phyloP scores from a whole-genome alignment of 2,113 vertebrate species.

The Rhegmatorhina hoffmannsi region DNA sequence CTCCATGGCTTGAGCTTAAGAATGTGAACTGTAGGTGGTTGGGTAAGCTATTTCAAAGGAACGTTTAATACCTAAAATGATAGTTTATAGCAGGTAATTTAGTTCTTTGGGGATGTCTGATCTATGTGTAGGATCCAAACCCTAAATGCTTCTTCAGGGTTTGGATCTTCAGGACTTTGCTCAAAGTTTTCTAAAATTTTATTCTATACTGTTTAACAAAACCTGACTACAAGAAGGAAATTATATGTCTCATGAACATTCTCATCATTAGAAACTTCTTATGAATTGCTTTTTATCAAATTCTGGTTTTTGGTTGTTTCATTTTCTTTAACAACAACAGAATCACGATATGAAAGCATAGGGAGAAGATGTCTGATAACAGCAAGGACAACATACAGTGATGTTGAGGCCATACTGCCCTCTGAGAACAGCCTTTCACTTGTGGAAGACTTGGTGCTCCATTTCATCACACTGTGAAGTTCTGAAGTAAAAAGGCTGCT shows the following conservation, averaged over 20 bases:
- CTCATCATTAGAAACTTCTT: not conserved
- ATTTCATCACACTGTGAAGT: accelerated
- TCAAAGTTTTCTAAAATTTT: not conserved
- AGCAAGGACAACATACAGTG: not conserved
- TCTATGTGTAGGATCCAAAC: too few species aligned
- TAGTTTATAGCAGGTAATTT: not conserved
- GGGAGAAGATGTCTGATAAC: not conserved
- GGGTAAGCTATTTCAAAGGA: not conserved
- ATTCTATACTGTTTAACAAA: not conserved
- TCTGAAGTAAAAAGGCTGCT: not conserved
- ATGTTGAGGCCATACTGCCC: not conserved
- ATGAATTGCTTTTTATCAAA: not conserved
- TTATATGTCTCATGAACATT: not conserved
- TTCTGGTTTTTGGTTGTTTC: not conserved
- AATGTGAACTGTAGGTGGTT: not conserved
- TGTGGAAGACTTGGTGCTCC: not conserved
- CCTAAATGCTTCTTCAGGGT: not conserved
- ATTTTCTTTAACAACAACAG: not conserved
- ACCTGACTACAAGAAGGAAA: not conserved
- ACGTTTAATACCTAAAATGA: not conserved
- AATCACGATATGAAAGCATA: not conserved
- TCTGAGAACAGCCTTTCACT: not conserved
- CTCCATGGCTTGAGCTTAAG: not conserved
- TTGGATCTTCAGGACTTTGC: not conserved
- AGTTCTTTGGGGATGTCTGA: not conserved